Base-by-base conservation (phyloP, 1,140 invertebrate species). In the Drosophila repletoides region DNA sequence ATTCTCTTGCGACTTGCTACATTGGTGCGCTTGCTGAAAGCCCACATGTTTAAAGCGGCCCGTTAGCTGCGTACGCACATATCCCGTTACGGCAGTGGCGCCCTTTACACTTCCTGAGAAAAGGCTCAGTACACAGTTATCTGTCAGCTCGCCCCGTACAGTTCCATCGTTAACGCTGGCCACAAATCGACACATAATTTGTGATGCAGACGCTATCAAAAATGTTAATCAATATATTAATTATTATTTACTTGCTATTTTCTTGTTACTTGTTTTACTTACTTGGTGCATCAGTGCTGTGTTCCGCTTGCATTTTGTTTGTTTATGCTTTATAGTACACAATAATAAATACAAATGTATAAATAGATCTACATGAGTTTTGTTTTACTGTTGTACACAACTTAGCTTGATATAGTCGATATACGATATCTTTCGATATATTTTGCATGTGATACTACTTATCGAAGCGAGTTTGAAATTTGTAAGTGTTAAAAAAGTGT, bases 101-200 rank as follows among this genome's bases (percentile, higher is more conserved):
- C 79, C 74, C 2, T 64, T 58, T 0, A 60, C 36, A n/a, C 19
- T 41, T 1, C 71, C 56, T 1, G 60, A 66, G 12, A 61, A 53
- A 1, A 75, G 26, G 24, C 22, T 56, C 0, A 84, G 43, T 0
- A 86, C 48, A 9, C 74, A 79, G 3, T 79, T 67, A 0, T 79
- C 61, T 0, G 61, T 34, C 0, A 84, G 40, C 5, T 63, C 56
- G 0, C 60, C 26, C 1, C 49, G 36, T 4, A 84, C 1, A 1
- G 21, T 9, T 3, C 61, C 79, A 6, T 24, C 33, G 3, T 79
- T 59, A 0, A 71, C 34, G n/a, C 41, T 34, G 2, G 31, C 17
- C 10, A 79, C 12, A 19, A 79, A 79, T 1, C 17, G 58, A 1
- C 38, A 40, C 22, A 68, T n/a, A 3, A 61, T 22, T 14, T 52